A percentile compares a stretch with the other conserved stretches of the same genome.
These are phyloP conservation scores for Lordiphosa fenestrarum DNA, from an alignment of 2,888 invertebrate species.

Conservation along the genomic window DNA sequence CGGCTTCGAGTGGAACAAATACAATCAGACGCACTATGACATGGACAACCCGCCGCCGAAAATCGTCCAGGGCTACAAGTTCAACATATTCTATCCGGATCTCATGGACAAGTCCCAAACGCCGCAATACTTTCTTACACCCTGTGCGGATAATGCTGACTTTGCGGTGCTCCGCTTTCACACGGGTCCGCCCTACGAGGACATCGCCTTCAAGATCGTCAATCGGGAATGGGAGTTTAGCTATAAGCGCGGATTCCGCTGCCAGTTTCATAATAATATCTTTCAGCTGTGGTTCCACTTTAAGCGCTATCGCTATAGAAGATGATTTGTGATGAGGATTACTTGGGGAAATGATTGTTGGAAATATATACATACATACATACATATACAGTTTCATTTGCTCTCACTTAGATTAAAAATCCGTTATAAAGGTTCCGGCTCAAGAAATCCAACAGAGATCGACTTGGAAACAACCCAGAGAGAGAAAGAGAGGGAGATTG, in stretches of 20 bases:
- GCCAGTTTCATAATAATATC: slow-evolving; percentile 99
- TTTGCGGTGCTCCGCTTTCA: slow-evolving; percentile 97
- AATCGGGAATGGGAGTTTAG: slow-evolving; percentile 99
- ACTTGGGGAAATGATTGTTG: too few species aligned
- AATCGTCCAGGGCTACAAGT: slow-evolving; percentile 99
- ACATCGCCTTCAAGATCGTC: slow-evolving; percentile 99
- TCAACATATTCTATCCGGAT: slow-evolving; percentile 99
- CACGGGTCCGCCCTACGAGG: slow-evolving; percentile 99
- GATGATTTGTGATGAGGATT: slow-evolving; percentile 80
- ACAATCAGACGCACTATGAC: slow-evolving; percentile 99
- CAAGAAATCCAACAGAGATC: too few species aligned
- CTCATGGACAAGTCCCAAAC: slow-evolving; percentile 95
- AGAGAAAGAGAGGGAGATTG: too few species aligned
- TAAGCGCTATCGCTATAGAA: slow-evolving; percentile 96
- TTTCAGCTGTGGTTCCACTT: slow-evolving; percentile 99
- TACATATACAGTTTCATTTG: too few species aligned
- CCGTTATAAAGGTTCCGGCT: too few species aligned
- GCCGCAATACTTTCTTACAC: slow-evolving; percentile 95
- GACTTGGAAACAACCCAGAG: too few species aligned
- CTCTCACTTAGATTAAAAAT: too few species aligned
- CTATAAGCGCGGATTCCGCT: slow-evolving; percentile 97
- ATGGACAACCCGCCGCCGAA: slow-evolving; percentile 99
- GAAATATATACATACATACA: too few species aligned
- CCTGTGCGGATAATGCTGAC: slow-evolving; percentile 94
- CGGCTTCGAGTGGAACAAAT: slow-evolving; percentile 99